A percentile compares a stretch with the other conserved stretches of the same genome.
These are phyloP conservation scores for Propithecus deckenii DNA, from an alignment of 2,797 vertebrate genomes.

Conservation along the genomic window DNA sequence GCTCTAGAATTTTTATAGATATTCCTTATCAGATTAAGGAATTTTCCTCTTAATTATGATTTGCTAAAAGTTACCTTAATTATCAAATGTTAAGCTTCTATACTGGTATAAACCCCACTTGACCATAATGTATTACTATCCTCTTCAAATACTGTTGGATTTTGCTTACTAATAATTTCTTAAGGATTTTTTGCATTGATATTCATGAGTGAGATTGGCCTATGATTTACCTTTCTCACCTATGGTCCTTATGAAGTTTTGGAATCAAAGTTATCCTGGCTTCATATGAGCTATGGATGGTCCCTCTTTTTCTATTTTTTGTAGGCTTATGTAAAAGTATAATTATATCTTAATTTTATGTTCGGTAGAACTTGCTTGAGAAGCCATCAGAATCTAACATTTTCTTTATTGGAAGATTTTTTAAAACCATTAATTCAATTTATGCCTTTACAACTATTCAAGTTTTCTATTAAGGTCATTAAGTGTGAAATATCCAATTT, in stretches of 20 bases:
- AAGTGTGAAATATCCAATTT: too few relatives aligned
- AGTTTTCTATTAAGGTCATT: not conserved
- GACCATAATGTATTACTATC: not conserved
- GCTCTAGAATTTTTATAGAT: not conserved
- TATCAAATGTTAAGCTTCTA: not conserved
- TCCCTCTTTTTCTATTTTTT: not conserved
- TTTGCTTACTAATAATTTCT: not conserved
- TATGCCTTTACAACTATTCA: not conserved
- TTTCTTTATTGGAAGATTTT: not conserved
- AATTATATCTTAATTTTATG: not conserved
- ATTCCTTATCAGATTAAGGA: not conserved
- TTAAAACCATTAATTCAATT: not conserved
- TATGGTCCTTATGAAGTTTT: not conserved
- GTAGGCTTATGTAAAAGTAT: not conserved
- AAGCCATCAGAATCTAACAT: not conserved
- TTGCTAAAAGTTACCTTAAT: not conserved
- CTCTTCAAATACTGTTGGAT: not conserved
- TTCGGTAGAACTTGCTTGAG: not conserved
- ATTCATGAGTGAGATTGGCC: not conserved
- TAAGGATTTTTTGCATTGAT: not conserved
- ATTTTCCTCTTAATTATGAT: not conserved
- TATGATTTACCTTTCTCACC: not conserved
- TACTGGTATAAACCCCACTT: not conserved
- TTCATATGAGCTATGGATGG: not conserved
- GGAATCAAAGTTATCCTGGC: not conserved